Percentiles rank a stretch among this genome's conserved stretches.
phyloP scores from a whole-genome alignment of 2,888 invertebrate genomes.

The Rhopalosiphum nymphaeae region DNA sequence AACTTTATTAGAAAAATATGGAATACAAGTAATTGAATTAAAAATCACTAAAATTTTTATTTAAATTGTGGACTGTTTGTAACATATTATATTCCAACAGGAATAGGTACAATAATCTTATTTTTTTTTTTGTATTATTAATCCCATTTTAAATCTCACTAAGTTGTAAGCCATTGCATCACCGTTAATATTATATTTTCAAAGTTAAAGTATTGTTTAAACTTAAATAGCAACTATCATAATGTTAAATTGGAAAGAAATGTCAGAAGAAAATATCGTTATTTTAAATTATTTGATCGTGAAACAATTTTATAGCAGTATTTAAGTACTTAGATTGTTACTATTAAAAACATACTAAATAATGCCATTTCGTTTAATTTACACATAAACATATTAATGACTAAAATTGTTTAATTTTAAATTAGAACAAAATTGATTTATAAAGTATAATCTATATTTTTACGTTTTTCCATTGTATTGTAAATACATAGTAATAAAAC shows the following conservation, averaged over 20 bases:
- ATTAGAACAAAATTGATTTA: background rate
- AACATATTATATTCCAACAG: background rate
- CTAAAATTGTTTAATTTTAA: background rate
- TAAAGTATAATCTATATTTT: background rate
- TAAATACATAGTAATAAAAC: background rate
- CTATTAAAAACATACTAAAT: background rate
- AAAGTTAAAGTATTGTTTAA: background rate
- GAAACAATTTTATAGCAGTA: background rate
- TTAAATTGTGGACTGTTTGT: background rate
- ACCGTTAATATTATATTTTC: background rate
- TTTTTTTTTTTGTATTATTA: background rate
- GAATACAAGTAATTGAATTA: background rate
- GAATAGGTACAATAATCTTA: background rate
- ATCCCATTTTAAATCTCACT: background rate
- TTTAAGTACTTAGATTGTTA: background rate
- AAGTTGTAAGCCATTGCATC: background rate
- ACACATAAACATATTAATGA: background rate
- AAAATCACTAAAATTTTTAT: background rate
- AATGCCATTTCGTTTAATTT: background rate
- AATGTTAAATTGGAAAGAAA: background rate
- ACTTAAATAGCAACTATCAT: background rate
- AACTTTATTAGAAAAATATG: background rate
- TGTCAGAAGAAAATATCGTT: background rate
- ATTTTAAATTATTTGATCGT: slow-evolving; percentile 2
- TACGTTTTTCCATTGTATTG: background rate